phyloP scores from a whole-genome alignment of 2,888 invertebrate species.

The Euzetes globulus region DNA sequence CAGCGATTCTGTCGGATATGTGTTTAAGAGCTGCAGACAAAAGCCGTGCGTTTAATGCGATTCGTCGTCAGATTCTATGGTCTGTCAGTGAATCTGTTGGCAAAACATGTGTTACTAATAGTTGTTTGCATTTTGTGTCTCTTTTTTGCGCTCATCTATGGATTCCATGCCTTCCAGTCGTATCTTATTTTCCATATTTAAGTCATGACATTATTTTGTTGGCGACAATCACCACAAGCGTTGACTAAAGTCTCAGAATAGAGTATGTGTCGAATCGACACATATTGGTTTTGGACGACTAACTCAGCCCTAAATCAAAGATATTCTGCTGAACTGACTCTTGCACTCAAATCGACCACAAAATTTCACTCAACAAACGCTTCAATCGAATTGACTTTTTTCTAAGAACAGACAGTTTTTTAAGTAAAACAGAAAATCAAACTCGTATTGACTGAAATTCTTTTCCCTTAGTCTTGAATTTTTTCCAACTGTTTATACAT shows the following conservation, averaged over 20 bases:
- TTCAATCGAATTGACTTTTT: too few relatives aligned
- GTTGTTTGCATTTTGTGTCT: constrained; percentile 10
- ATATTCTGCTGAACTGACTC: neutral
- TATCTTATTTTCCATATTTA: neutral
- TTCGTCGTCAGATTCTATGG: neutral
- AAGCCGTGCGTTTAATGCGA: constrained; percentile 17
- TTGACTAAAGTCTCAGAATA: neutral
- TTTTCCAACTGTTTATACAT: too few relatives aligned
- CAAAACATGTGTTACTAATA: constrained; percentile 27
- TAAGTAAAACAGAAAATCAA: too few relatives aligned
- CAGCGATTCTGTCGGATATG: constrained; percentile 24
- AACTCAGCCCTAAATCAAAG: neutral
- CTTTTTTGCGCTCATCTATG: neutral
- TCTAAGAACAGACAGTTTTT: too few relatives aligned
- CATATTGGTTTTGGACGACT: neutral
- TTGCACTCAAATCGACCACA: too few relatives aligned
- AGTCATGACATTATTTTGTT: constrained; percentile 16
- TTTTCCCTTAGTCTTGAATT: too few relatives aligned
- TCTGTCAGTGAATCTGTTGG: constrained; percentile 2
- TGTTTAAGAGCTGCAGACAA: constrained; percentile 5
- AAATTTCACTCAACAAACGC: too few relatives aligned
- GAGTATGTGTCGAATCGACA: neutral
- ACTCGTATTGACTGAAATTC: too few relatives aligned
- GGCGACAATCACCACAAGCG: neutral
- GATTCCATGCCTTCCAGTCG: neutral